Conservation (phyloP, 1,140 invertebrate genomes). For the Polypedilum pembai region DNA sequence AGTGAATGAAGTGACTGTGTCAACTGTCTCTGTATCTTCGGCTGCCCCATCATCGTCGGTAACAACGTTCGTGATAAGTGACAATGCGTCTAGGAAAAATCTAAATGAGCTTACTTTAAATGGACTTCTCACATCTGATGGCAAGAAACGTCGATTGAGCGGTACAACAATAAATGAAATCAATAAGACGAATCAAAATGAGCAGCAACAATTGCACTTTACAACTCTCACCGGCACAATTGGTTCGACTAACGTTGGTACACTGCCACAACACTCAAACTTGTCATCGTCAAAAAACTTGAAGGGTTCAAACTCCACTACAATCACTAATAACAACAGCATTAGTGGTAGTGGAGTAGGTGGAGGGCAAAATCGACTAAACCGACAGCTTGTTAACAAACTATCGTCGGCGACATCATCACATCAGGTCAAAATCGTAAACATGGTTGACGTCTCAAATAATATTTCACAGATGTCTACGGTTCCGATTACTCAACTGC, state of each 20-base stretch:
- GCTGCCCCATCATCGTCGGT: background rate
- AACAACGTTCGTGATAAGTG: background rate
- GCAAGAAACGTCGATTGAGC: slow-evolving; percentile 5
- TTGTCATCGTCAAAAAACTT: slow-evolving; percentile 41
- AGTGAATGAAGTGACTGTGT: background rate
- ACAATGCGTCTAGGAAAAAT: background rate
- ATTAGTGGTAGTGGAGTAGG: slow-evolving; percentile 33
- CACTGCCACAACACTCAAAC: slow-evolving; percentile 42
- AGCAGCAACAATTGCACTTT: background rate
- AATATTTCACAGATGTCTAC: background rate
- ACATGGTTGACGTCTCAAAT: background rate
- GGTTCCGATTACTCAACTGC: slow-evolving; percentile 32
- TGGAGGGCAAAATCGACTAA: slow-evolving; percentile 15
- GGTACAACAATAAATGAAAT: slow-evolving; percentile 22
- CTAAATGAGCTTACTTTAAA: slow-evolving; percentile 24
- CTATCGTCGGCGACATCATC: background rate
- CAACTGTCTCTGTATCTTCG: background rate
- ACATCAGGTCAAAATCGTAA: background rate
- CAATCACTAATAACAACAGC: slow-evolving; percentile 32
- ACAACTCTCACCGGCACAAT: slow-evolving; percentile 38
- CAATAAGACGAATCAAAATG: background rate
- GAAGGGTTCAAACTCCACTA: slow-evolving; percentile 36
- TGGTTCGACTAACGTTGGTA: slow-evolving; percentile 58
- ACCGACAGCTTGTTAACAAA: background rate
- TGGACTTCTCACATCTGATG: slow-evolving; percentile 12